Base-by-base conservation (phyloP, 2,797 vertebrate genomes). In the Crocodylus rhombifer region DNA sequence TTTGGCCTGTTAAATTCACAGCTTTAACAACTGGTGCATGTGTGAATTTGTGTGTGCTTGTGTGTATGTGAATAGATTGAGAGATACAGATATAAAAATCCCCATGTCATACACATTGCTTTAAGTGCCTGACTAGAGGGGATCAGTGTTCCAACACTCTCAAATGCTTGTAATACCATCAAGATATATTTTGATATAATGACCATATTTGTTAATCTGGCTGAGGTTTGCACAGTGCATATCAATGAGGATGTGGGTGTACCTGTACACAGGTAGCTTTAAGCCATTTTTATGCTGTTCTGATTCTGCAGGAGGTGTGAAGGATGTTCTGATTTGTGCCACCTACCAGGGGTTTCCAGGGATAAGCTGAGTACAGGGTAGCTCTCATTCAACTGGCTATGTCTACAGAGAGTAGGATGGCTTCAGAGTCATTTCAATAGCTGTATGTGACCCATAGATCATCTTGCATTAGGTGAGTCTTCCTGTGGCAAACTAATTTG, bases 111-210 rank as follows among this genome's bases (percentile, higher is more conserved):
- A 51, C 42, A 51, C 42, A 51, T 51, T 51, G 42, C 42, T 51
- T 51, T 51, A 51, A 51, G 42, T 51, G 10, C 42, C 42, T 11
- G 42, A 51, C 9, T 51, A 51, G 42, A 51, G 10, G 42, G 42
- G 42, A 51, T 51, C 42, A 51, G 42, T 51, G 42, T 51, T 51
- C 42, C 42, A 51, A 9, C 42, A 51, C 42, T 51, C 42, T 51
- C 42, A 10, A 51, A 51, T 51, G 42, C 42, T 51, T 51, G 42
- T 51, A 92, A 57, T 26, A 16, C 42, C 3, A 0, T 69, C 64
- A 36, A 1, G 0, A 58, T 61, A 9, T 28, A 33, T 20, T 82
- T n/a, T 23, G 0, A 2, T 14, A 7, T 1, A 73, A 25, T 10
- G 30, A 14, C 18, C 16, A 0, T 0, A 25, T 86, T 73, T 33